phyloP scores from a whole-genome alignment of 2,797 vertebrate species.

The Helarctos malayanus region DNA sequence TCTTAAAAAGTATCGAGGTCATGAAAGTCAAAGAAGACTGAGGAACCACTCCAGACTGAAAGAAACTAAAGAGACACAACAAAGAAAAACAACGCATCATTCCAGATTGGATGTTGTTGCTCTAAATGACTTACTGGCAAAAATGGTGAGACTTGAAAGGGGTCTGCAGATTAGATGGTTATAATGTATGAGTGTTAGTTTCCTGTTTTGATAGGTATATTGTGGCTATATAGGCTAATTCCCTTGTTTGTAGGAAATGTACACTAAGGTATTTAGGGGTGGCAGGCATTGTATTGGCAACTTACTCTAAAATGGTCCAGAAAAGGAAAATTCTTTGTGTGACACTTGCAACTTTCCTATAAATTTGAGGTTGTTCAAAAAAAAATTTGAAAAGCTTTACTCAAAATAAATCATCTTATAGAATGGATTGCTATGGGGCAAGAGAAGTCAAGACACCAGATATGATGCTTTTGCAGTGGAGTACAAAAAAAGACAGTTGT shows the following conservation, averaged over 20 bases:
- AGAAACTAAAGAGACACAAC: background rate
- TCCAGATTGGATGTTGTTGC: background rate
- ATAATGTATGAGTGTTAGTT: background rate
- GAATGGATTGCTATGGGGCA: background rate
- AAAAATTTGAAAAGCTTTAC: background rate
- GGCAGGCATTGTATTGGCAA: background rate
- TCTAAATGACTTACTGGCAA: background rate
- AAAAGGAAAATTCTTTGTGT: background rate
- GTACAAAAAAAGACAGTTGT: background rate
- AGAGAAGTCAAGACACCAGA: background rate
- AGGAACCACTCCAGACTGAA: background rate
- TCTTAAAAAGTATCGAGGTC: background rate
- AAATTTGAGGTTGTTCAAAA: background rate
- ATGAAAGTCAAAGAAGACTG: background rate
- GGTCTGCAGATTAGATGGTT: background rate
- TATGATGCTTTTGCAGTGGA: background rate
- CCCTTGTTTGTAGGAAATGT: background rate
- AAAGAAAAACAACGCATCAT: background rate
- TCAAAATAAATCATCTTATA: background rate
- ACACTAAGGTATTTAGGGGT: background rate
- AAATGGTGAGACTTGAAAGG: background rate
- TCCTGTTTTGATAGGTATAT: background rate
- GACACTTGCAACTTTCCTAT: background rate
- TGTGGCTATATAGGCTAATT: background rate
- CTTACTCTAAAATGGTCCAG: background rate